Conservation (phyloP, 2,888 invertebrate genomes). For the Camptogramma bilineatum region DNA sequence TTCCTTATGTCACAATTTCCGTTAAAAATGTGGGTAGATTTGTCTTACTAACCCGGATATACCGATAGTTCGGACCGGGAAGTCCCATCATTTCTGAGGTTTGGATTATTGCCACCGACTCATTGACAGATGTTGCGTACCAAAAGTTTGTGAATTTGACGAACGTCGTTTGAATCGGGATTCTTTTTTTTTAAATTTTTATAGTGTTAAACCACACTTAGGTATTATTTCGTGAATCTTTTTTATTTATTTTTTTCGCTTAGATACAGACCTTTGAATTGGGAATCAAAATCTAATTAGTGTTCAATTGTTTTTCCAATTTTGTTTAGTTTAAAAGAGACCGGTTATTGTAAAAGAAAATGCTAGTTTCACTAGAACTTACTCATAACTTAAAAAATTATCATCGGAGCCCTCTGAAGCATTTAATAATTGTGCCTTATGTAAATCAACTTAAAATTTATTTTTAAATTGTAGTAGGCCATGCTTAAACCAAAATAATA, state of each 20-base stretch:
- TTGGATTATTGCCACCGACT: not conserved
- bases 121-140: not conserved
- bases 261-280: not conserved
- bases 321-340: no score
- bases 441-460: no score
- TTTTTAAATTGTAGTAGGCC: no score
- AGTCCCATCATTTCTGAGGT: slow-evolving; percentile 64
- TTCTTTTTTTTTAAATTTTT: no score
- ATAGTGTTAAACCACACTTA: no score
- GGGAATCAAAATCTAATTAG: not conserved
- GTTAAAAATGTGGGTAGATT: slow-evolving; percentile 71
- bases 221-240: no score
- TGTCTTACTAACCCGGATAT: slow-evolving; percentile 62
- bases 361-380: no score
- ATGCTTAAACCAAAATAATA: no score
- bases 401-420: no score
- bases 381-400: no score
- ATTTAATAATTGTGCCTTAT: no score
- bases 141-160: not conserved
- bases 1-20: slow-evolving; percentile 52
- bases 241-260: not conserved
- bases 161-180: not conserved
- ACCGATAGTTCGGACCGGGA: slow-evolving; percentile 39
- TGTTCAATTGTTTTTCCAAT: not conserved
- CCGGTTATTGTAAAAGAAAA: no score